Base-by-base conservation (phyloP, 1,140 invertebrate species). In the Gonioctena quinquepunctata region DNA sequence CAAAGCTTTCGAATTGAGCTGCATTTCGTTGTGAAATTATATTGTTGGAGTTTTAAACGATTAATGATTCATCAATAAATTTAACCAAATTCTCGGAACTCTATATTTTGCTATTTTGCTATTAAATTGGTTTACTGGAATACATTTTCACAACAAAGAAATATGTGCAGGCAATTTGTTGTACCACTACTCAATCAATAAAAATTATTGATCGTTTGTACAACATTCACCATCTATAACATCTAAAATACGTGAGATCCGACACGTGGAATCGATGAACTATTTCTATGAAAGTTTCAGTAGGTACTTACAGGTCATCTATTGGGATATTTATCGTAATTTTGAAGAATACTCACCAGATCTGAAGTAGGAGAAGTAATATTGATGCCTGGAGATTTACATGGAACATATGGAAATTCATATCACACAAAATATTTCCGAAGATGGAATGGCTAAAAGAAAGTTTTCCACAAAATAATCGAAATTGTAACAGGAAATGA, bases 1-100 rank as follows among this genome's bases (percentile, higher is more conserved):
- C 62, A 69, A 77, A 77, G 76, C 76, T 57, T 73, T 69, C 64
- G 65, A 73, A 71, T 50, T 71, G 75, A 77, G 76, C 76, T 75
- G 66, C 67, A 66, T 66, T 67, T 66, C 71, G 69, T 66, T 66
- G 76, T 66, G 73, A 77, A 75, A 77, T 75, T 70, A 66, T 67
- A 70, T 49, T 57, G 23, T 16, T 57, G 18, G 27, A 56, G 27
- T 19, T 59, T 21, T 61, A 65, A 18, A 62, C 19, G 21, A 13
- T 2, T 16, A 56, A 56, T 56, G 54, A 56, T 11, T 13, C 1
- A 11, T 7, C 8, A 11, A 18, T 11, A 56, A 56, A 56, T 18
- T 22, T 48, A 19, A 64, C 16, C 16, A 42, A n/a, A n/a, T n/a
- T n/a, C n/a, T n/a, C n/a, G n/a, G n/a, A n/a, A n/a, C n/a, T n/a